Conservation (phyloP, 2,113 vertebrate genomes). For the Paradisaea rubra region DNA sequence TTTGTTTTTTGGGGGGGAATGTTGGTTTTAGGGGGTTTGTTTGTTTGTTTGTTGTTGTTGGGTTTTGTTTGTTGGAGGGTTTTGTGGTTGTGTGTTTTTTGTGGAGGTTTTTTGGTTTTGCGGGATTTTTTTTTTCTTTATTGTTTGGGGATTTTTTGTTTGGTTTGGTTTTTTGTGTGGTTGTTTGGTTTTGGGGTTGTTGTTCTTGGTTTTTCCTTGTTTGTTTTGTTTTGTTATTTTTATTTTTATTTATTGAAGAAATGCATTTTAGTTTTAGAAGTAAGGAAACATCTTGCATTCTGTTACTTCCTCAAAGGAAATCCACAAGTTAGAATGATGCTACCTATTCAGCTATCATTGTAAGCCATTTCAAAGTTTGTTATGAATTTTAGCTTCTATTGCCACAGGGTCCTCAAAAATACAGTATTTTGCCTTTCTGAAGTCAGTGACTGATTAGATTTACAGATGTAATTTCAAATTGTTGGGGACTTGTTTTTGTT, state of each 20-base stretch:
- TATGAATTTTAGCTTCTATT: not conserved
- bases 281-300: not conserved
- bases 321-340: not conserved
- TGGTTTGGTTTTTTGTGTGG: not conserved
- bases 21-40: not conserved
- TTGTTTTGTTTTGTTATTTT: not conserved
- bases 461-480: not conserved
- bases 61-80: not conserved
- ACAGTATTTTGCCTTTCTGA: not conserved
- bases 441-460: not conserved
- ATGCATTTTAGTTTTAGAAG: not conserved
- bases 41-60: not conserved
- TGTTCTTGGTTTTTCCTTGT: not conserved
- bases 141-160: not conserved
- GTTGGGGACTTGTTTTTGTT: not conserved
- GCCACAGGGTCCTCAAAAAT: not conserved
- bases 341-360: not conserved
- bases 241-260: not conserved
- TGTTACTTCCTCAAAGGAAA: not conserved
- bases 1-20: not conserved
- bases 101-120: not conserved
- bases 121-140: not conserved
- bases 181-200: not conserved
- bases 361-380: not conserved
- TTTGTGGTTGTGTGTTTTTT: not conserved